These are phyloP conservation scores for Helostoma temminkii DNA, from an alignment of 2,797 vertebrate species.

Conservation along the genomic window DNA sequence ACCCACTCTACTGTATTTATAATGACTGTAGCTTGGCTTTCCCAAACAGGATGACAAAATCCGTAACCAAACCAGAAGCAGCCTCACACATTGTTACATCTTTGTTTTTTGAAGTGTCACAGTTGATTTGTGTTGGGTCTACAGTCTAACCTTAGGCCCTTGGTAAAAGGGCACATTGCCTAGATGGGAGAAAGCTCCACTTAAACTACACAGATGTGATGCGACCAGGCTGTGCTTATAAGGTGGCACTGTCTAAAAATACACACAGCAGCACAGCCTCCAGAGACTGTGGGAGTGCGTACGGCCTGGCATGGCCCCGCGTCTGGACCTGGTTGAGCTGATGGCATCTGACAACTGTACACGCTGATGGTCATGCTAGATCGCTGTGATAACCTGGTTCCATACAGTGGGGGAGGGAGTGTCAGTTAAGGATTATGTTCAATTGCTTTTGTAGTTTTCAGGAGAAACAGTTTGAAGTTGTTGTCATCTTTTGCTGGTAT, in stretches of 20 bases:
- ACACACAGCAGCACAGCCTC: slow-evolving; percentile 61
- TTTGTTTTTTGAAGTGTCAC: slow-evolving; percentile 49
- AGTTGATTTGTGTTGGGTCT: slow-evolving; percentile 45
- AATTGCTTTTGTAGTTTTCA: slow-evolving; percentile 11
- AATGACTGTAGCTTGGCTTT: not conserved
- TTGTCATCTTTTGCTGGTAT: not conserved
- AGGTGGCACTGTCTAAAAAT: slow-evolving; percentile 79
- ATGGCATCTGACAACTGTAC: slow-evolving; percentile 77
- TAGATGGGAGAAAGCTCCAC: slow-evolving; percentile 39
- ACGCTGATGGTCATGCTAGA: slow-evolving; percentile 71
- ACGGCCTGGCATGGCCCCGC: slow-evolving; percentile 51
- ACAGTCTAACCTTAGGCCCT: slow-evolving; percentile 58
- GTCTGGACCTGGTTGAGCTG: slow-evolving; percentile 71
- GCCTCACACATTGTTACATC: slow-evolving; percentile 37
- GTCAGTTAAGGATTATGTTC: slow-evolving; percentile 9
- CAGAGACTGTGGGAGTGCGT: slow-evolving; percentile 52
- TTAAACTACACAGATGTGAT: slow-evolving; percentile 71
- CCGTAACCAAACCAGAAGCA: slow-evolving; percentile 15
- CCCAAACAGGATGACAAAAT: slow-evolving; percentile 4
- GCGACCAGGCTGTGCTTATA: slow-evolving; percentile 67
- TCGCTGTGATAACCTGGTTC: slow-evolving; percentile 68
- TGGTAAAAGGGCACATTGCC: slow-evolving; percentile 69
- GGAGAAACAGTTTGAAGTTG: not conserved
- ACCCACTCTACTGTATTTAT: not conserved
- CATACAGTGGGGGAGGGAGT: slow-evolving; percentile 21